A percentile compares a stretch with the other conserved stretches of the same genome.
Evolutionary conservation across 2,797 vertebrate genomes (phyloP).

Genomic region (Acropternis orthonyx): DNA sequence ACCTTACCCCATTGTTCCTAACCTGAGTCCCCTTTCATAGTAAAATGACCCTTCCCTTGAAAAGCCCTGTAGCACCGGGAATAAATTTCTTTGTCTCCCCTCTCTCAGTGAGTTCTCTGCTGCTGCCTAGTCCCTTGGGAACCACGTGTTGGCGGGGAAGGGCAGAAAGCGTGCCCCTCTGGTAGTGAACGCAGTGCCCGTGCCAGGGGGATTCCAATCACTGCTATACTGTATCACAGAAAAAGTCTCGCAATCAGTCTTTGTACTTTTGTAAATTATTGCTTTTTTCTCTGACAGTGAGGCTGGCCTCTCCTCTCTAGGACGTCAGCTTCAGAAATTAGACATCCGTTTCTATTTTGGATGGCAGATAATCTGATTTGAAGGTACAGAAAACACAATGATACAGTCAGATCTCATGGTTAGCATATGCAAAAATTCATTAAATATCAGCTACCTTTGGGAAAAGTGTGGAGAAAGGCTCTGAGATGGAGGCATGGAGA

Average conservation of each 20-base stretch:
- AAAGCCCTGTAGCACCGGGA: too few relatives aligned
- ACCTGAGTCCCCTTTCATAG: too few relatives aligned
- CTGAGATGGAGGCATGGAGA: not conserved
- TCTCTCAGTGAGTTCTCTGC: too few relatives aligned
- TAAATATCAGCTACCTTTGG: not conserved
- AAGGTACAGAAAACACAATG: not conserved
- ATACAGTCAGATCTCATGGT: not conserved
- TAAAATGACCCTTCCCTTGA: too few relatives aligned
- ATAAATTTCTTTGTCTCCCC: too few relatives aligned
- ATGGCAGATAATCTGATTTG: not conserved
- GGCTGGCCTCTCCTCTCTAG: not conserved
- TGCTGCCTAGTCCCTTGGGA: too few relatives aligned
- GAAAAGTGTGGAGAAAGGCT: not conserved
- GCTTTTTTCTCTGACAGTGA: not conserved
- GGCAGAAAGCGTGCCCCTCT: too few relatives aligned
- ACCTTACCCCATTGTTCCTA: too few relatives aligned
- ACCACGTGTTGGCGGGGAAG: too few relatives aligned
- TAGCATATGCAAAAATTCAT: not conserved
- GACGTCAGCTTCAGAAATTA: not conserved
- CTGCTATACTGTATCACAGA: too few relatives aligned
- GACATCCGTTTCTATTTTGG: not conserved
- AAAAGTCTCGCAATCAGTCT: not conserved
- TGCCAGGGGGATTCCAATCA: too few relatives aligned
- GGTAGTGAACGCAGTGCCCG: too few relatives aligned
- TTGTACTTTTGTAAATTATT: not conserved